Evolutionary conservation across 2,797 vertebrate species (phyloP).

Genomic region (Halcyon leucocephala): DNA sequence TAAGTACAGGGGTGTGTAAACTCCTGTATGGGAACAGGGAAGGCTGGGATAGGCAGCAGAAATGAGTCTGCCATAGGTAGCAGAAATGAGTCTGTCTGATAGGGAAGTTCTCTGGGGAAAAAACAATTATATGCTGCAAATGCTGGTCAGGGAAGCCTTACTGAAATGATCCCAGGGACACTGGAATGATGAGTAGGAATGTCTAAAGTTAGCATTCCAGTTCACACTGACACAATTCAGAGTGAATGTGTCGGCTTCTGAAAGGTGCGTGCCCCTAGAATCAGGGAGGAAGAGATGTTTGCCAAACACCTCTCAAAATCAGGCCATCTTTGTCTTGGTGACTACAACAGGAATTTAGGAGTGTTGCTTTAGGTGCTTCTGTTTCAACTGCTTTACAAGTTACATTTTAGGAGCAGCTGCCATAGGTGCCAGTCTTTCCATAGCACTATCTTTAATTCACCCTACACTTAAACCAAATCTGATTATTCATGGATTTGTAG

Average conservation of each 20-base stretch:
- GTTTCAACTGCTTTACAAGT: neutral
- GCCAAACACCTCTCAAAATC: neutral
- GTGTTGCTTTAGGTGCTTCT: neutral
- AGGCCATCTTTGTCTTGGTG: neutral
- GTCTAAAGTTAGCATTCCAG: neutral
- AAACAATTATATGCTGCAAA: fast-evolving
- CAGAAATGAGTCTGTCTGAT: neutral
- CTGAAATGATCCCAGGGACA: neutral
- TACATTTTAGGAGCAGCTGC: neutral
- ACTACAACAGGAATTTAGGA: neutral
- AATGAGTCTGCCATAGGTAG: neutral
- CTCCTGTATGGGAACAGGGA: neutral
- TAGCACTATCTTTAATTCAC: neutral
- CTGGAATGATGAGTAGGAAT: neutral
- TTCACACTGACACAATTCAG: neutral
- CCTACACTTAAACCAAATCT: neutral
- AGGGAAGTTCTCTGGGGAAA: fast-evolving
- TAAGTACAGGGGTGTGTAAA: neutral
- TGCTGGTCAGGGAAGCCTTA: neutral
- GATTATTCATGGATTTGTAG: neutral
- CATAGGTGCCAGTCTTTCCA: neutral
- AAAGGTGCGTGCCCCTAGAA: neutral
- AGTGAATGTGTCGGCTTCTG: neutral
- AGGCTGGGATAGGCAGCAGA: neutral
- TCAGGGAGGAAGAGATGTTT: neutral